phyloP scores from a whole-genome alignment of 2,113 vertebrate genomes.

The Sarotherodon lohbergeri region DNA sequence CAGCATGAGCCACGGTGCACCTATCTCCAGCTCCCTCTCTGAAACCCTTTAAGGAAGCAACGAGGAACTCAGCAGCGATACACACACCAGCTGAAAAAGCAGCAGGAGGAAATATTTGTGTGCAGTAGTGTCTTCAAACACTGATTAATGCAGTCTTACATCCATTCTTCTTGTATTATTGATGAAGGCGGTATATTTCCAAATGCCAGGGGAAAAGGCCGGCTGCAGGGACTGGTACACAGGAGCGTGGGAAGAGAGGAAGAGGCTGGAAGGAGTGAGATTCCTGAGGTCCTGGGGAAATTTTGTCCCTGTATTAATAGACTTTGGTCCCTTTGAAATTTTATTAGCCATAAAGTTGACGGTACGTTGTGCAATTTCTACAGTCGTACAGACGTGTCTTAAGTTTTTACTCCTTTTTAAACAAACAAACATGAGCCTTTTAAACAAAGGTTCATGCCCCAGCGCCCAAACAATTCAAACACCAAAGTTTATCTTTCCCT shows the following conservation, averaged over 20 bases:
- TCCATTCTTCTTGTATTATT: neutral
- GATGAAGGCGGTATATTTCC: slow-evolving; percentile 13
- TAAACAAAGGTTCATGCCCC: slow-evolving; percentile 1
- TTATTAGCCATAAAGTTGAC: slow-evolving; percentile 93
- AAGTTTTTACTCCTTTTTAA: slow-evolving; percentile 60
- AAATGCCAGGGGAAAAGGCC: slow-evolving; percentile 15
- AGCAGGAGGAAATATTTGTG: neutral
- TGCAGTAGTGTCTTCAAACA: neutral
- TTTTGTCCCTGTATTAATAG: slow-evolving; percentile 82
- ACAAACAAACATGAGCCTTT: slow-evolving; percentile 28
- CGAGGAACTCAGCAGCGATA: neutral
- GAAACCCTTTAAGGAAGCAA: slow-evolving; percentile 32
- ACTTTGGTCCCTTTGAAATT: slow-evolving; percentile 88
- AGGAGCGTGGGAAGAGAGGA: slow-evolving; percentile 72
- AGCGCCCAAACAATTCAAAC: slow-evolving; percentile 53
- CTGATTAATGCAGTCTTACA: neutral
- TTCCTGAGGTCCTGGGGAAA: slow-evolving; percentile 77
- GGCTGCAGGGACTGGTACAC: slow-evolving; percentile 31
- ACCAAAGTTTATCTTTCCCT: slow-evolving; percentile 48
- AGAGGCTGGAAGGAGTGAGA: slow-evolving; percentile 72
- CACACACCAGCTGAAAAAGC: neutral
- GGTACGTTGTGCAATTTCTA: slow-evolving; percentile 74
- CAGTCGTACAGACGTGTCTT: slow-evolving; percentile 49
- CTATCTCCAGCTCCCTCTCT: slow-evolving; percentile 34
- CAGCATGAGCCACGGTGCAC: slow-evolving; percentile 13